Conservation (phyloP, 2,113 vertebrate genomes). For the Himantopus leucocephalus region DNA sequence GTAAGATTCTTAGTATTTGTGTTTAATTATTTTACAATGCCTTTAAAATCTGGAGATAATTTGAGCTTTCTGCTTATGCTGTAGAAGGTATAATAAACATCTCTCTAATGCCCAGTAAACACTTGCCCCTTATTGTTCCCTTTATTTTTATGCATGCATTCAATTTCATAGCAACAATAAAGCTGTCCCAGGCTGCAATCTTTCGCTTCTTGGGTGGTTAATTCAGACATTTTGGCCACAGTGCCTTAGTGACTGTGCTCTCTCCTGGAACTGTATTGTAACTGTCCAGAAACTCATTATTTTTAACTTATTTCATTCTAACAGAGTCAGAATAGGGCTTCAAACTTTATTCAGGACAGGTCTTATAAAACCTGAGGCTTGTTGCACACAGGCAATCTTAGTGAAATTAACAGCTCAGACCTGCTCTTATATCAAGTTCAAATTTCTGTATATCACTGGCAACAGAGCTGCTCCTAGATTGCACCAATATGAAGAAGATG, state of each 20-base stretch:
- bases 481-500: not conserved
- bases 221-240: not conserved
- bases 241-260: not conserved
- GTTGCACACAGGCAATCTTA: not conserved
- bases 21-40: slow-evolving; percentile 57
- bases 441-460: not conserved
- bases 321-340: not conserved
- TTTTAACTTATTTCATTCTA: slow-evolving; percentile 6
- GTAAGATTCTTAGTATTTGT: slow-evolving; percentile 24
- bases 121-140: slow-evolving; percentile 40
- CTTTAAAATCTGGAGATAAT: slow-evolving; percentile 68
- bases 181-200: slow-evolving; percentile 44
- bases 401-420: not conserved
- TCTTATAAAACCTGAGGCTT: not conserved
- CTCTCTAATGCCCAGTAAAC: slow-evolving; percentile 60
- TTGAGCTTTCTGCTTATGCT: slow-evolving; percentile 54
- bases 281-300: not conserved
- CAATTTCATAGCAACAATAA: slow-evolving; percentile 69
- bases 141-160: slow-evolving; percentile 63
- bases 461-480: not conserved
- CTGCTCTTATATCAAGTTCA: not conserved
- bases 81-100: slow-evolving; percentile 57
- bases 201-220: slow-evolving; percentile 62
- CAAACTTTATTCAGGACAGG: not conserved
- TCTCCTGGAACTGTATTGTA: not conserved